phyloP scores from a whole-genome alignment of 1,140 invertebrate species.

The Paraescarpia echinospica region DNA sequence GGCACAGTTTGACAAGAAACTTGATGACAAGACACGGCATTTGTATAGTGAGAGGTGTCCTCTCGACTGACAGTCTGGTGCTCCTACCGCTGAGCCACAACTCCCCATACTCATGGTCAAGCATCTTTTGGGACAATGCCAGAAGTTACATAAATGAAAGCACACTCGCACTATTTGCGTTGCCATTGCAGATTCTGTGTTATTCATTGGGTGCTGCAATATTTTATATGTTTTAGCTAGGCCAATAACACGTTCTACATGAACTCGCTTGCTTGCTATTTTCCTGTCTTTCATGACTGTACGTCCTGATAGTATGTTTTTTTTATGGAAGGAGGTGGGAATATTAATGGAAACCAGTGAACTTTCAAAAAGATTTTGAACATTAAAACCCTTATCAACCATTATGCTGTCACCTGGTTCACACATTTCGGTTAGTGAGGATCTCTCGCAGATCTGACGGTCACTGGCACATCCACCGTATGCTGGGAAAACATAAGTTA shows the following conservation, averaged over 20 bases:
- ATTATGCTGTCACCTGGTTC: constrained; percentile 32
- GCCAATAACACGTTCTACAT: too few relatives aligned
- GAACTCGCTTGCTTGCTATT: constrained; percentile 32
- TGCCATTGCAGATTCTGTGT: constrained; percentile 18
- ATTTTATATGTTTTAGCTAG: constrained; percentile 34
- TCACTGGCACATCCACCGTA: too few relatives aligned
- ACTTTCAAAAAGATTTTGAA: constrained; percentile 32
- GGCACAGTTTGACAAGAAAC: too few relatives aligned
- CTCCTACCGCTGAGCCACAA: too few relatives aligned
- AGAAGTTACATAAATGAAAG: constrained; percentile 33
- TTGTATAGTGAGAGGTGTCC: too few relatives aligned
- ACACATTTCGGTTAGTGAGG: constrained; percentile 22
- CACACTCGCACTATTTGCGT: constrained; percentile 30
- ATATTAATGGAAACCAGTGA: constrained; percentile 32
- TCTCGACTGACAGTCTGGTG: too few relatives aligned
- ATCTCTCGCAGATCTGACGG: constrained; percentile 31
- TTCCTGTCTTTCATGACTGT: constrained; percentile 30
- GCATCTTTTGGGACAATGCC: constrained; percentile 30
- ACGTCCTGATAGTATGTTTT: constrained; percentile 28
- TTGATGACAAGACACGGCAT: too few relatives aligned
- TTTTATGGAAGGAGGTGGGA: constrained; percentile 30
- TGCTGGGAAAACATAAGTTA: constrained; percentile 24
- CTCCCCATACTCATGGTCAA: too few relatives aligned
- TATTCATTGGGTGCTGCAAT: constrained; percentile 24
- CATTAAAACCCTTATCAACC: constrained; percentile 35